Conservation (phyloP, 2,888 invertebrate genomes). For the Cryptocephalus moraei region DNA sequence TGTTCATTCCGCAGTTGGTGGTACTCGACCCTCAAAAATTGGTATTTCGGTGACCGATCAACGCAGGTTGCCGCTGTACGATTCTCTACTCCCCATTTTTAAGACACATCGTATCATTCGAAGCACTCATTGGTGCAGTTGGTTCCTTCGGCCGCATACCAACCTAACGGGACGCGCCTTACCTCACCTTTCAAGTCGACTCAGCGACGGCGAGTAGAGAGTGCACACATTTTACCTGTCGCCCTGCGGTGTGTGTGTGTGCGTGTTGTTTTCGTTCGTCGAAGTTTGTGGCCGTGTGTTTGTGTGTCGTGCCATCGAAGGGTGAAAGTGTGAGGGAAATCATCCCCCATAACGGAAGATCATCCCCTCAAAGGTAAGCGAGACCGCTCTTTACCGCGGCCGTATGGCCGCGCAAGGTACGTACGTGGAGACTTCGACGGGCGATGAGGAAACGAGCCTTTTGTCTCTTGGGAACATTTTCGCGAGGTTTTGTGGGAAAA, state of each 20-base stretch:
- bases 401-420: too few relatives aligned
- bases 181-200: conserved; percentile 30
- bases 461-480: neutral
- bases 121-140: conserved; percentile 3
- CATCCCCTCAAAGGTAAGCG: too few relatives aligned
- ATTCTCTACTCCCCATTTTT: too few relatives aligned
- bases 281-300: conserved; percentile 7
- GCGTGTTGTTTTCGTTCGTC: conserved; percentile 12
- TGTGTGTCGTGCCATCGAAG: neutral
- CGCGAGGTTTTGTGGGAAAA: neutral
- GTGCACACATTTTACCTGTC: conserved; percentile 6
- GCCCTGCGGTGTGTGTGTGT: conserved; percentile 13
- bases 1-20: too few relatives aligned
- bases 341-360: too few relatives aligned
- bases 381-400: too few relatives aligned
- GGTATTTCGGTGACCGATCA: too few relatives aligned
- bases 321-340: too few relatives aligned
- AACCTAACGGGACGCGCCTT: conserved; percentile 36
- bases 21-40: too few relatives aligned
- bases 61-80: too few relatives aligned
- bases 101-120: too few relatives aligned
- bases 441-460: neutral
- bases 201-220: conserved; percentile 14
- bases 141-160: conserved; percentile 24
- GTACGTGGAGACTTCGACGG: neutral